These are phyloP conservation scores for Andrena camellia DNA, from an alignment of 2,888 invertebrate genomes.

Conservation along the genomic window DNA sequence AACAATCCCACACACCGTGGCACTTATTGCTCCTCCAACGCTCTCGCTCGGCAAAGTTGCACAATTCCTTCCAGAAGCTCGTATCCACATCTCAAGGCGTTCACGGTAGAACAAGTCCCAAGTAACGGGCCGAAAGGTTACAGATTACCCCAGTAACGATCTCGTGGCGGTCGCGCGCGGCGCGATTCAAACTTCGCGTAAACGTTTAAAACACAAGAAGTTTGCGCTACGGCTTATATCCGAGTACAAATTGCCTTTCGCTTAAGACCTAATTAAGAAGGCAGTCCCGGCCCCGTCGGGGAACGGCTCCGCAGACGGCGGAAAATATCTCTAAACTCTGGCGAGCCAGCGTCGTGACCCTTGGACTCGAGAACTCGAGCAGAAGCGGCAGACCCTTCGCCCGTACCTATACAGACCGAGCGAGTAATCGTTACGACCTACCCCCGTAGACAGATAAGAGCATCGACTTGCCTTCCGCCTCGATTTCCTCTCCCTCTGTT, in stretches of 20 bases:
- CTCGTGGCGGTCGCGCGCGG: conserved; percentile 44
- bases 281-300: conserved; percentile 53
- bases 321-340: conserved; percentile 63
- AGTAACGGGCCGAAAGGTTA: conserved; percentile 24
- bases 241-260: conserved; percentile 71
- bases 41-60: conserved; percentile 5
- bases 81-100: background rate
- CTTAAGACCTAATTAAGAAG: conserved; percentile 74
- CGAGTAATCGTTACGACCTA: conserved; percentile 81
- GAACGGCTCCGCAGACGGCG: conserved; percentile 42
- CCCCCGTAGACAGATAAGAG: conserved; percentile 78
- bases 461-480: conserved; percentile 67
- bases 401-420: conserved; percentile 73
- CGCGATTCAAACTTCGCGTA: conserved; percentile 68
- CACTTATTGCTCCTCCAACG: background rate
- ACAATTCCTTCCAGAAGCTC: background rate
- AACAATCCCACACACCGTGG: background rate
- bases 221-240: conserved; percentile 68
- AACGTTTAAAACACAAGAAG: conserved; percentile 70
- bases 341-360: conserved; percentile 62
- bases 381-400: conserved; percentile 48
- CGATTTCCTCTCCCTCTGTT: conserved; percentile 51
- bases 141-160: conserved; percentile 46
- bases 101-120: background rate
- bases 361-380: conserved; percentile 48